Conservation (phyloP, 92 coral and sea anemone species). For the Zoanthus solanderi region DNA sequence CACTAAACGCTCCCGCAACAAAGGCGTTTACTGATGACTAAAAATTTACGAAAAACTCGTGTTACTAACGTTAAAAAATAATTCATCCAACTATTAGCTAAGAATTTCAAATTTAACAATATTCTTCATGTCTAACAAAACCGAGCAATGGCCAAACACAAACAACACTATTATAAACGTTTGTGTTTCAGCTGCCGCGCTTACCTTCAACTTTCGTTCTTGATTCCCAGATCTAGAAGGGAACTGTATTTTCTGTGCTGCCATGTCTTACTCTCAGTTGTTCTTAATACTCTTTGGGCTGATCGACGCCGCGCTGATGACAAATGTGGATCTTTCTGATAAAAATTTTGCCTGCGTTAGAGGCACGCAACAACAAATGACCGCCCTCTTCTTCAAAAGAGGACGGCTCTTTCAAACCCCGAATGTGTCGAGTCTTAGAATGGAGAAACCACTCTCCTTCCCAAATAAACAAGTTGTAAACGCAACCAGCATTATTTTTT, state of each 20-base stretch:
- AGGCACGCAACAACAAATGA: slow-evolving; percentile 9
- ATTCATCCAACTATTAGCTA: background rate
- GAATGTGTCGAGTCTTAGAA: slow-evolving; percentile 16
- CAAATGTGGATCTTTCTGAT: background rate
- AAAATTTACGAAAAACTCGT: background rate
- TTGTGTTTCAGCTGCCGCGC: background rate
- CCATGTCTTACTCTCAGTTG: slow-evolving; percentile 15
- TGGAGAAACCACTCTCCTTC: slow-evolving; percentile 17
- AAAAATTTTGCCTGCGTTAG: slow-evolving; percentile 41
- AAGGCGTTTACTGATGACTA: slow-evolving; percentile 83
- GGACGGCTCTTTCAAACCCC: slow-evolving; percentile 47
- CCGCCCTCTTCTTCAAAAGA: slow-evolving; percentile 46
- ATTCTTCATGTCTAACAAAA: background rate
- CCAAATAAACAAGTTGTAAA: background rate
- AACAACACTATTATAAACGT: background rate
- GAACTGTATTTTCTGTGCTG: background rate
- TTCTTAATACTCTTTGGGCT: background rate
- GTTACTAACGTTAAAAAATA: background rate
- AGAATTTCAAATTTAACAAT: background rate
- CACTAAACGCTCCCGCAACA: slow-evolving; percentile 96
- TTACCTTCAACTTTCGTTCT: slow-evolving; percentile 21
- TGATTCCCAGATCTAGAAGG: background rate
- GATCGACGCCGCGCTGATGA: background rate
- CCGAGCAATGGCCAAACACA: background rate
- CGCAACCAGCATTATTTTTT: slow-evolving; percentile 15